A percentile compares a stretch with the other conserved stretches of the same genome.
These are phyloP conservation scores for Neotoma lepida DNA, from an alignment of 2,113 vertebrate genomes.

Conservation along the genomic window DNA sequence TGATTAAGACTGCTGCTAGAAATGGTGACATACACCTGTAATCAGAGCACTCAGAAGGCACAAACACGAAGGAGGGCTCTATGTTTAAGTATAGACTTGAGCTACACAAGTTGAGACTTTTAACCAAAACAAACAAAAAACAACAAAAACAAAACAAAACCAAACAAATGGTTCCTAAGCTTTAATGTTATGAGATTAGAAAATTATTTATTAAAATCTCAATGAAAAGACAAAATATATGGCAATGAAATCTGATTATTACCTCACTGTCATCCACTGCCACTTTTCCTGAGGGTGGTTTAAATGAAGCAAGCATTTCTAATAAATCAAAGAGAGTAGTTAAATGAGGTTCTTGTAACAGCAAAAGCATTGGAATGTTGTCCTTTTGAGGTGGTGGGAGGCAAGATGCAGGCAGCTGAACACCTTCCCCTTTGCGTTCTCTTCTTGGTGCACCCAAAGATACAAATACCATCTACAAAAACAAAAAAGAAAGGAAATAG, in stretches of 20 bases:
- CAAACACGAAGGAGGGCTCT: neutral
- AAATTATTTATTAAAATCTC: too few relatives aligned
- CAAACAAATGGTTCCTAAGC: too few relatives aligned
- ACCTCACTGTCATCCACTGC: constrained; percentile 93
- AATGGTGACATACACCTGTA: neutral
- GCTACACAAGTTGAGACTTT: neutral
- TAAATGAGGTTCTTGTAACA: constrained; percentile 98
- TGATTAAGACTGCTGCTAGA: neutral
- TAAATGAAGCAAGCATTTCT: constrained; percentile 99
- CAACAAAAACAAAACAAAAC: too few relatives aligned
- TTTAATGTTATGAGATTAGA: too few relatives aligned
- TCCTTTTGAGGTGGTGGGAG: constrained; percentile 98
- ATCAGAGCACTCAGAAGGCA: neutral
- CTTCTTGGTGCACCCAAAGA: constrained; percentile 96
- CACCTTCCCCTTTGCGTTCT: constrained; percentile 97
- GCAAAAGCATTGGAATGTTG: constrained; percentile 98
- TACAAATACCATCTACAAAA: constrained; percentile 97
- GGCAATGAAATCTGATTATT: constrained; percentile 10
- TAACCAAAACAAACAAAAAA: neutral
- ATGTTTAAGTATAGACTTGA: too few relatives aligned
- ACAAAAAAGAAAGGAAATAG: neutral
- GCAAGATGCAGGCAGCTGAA: constrained; percentile 98
- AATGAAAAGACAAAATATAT: too few relatives aligned
- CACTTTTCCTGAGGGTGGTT: constrained; percentile 92
- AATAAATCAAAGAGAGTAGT: constrained; percentile 97